A percentile compares a stretch with the other conserved stretches of the same genome.
Evolutionary conservation across 2,113 vertebrate species (phyloP).

Genomic region (Cercopithecus mona): DNA sequence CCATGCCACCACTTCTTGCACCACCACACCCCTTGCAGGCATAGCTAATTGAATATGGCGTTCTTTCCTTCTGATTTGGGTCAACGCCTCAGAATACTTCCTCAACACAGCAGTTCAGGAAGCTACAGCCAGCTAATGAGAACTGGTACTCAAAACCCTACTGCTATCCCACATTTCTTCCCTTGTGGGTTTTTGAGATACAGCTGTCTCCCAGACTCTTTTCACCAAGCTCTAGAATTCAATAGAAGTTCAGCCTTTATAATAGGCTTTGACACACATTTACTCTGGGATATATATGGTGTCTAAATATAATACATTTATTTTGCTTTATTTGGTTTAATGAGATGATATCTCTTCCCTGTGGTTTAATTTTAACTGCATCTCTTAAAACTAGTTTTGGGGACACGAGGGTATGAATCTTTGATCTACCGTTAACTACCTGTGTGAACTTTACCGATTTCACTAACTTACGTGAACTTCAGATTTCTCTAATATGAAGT

Average conservation of each 20-base stretch:
- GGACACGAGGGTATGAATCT: not conserved
- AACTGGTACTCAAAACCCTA: not conserved
- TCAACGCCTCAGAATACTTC: not conserved
- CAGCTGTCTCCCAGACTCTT: not conserved
- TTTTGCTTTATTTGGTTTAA: constrained; percentile 5
- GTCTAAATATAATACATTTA: not conserved
- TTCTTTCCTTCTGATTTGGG: not conserved
- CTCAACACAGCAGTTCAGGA: not conserved
- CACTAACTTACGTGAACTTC: not conserved
- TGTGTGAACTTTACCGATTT: not conserved
- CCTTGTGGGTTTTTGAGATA: not conserved
- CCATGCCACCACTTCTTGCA: too few relatives aligned
- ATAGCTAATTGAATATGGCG: not conserved
- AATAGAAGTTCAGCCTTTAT: not conserved
- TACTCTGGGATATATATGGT: not conserved
- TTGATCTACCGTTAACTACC: not conserved
- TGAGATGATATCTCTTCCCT: not conserved
- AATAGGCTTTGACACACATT: not conserved
- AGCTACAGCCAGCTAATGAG: not conserved
- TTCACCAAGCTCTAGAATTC: not conserved
- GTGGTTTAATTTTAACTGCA: not conserved
- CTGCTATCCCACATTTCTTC: not conserved
- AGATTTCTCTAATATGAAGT: not conserved
- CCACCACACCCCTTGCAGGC: not conserved
- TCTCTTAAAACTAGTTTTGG: not conserved